These are phyloP conservation scores for Macrotis lagotis DNA, from an alignment of 2,113 vertebrate species.

Conservation along the genomic window DNA sequence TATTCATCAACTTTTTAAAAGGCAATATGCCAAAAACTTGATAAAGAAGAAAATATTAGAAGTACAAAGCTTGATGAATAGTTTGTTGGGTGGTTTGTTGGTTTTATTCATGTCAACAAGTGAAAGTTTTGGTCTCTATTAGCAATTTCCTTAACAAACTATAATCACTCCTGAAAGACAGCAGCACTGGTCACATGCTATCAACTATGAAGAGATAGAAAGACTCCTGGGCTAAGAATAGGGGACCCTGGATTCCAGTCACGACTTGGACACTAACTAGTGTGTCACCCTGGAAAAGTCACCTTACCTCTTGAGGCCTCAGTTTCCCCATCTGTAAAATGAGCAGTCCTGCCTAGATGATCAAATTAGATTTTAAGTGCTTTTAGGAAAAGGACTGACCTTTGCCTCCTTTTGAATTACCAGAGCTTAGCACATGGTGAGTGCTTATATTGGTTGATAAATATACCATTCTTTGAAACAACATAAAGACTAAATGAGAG, in stretches of 20 bases:
- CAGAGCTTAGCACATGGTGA: background rate
- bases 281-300: background rate
- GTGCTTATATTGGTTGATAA: background rate
- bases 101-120: background rate
- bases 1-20: slow-evolving; percentile 68
- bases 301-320: background rate
- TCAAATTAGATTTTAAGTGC: background rate
- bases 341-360: background rate
- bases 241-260: background rate
- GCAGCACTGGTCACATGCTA: background rate
- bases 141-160: background rate
- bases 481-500: background rate
- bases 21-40: slow-evolving; percentile 59
- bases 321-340: background rate
- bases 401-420: background rate
- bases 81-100: background rate
- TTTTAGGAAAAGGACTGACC: background rate
- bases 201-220: background rate
- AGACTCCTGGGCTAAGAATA: background rate
- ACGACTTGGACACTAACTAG: background rate
- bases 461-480: background rate
- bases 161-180: background rate
- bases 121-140: background rate
- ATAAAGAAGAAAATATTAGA: slow-evolving; percentile 53
- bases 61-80: background rate